Base-by-base conservation (phyloP, 2,113 vertebrate genomes). In the Amazona guildingii region DNA sequence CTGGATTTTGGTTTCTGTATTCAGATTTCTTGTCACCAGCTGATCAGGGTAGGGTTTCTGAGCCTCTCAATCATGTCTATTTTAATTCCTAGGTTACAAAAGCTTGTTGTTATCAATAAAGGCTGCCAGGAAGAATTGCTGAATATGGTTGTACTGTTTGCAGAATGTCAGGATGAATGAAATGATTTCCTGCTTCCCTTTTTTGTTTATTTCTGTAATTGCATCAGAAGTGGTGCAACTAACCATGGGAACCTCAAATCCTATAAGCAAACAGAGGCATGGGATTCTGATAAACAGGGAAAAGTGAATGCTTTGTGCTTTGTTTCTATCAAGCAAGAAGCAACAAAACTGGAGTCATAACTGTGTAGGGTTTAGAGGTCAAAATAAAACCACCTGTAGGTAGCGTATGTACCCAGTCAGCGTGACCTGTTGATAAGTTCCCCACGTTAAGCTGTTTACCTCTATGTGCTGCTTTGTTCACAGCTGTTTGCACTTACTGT, bases 161-260 rank as follows among this genome's bases (percentile, higher is more conserved):
- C 57, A 81, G 64, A 63, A 68, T 48, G 20, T 52, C 74, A 20
- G 51, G 23, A 29, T 68, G 48, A 86, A 79, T 76, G 64, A 54
- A 88, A 92, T 88, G 27, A 89, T 84, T 79, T 86, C 77, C 77
- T 84, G 21, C 62, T 88, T 76, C 35, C 28, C 28, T 78, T 96
- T 93, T 93, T 83, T 95, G 43, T 90, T 95, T 90, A 13, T 78
- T 91, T 94, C 90, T 19, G 3, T 81, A 86, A 97, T 86, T 90
- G 61, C 51, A 78, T 90, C 54, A 75, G 72, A 8, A 92, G 27
- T 11, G 13, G 46, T 68, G 48, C 39, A 88, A 55, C 66, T 70
- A 90, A 41, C 69, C 79, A 62, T 46, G 51, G 88, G 68, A 88
- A 70, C 25, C 13, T 90, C 46, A 83, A 91, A 93, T 84, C 52